A percentile compares a stretch with the other conserved stretches of the same genome.
These are phyloP conservation scores for Emys orbicularis DNA, from an alignment of 2,797 vertebrate species.

Conservation along the genomic window DNA sequence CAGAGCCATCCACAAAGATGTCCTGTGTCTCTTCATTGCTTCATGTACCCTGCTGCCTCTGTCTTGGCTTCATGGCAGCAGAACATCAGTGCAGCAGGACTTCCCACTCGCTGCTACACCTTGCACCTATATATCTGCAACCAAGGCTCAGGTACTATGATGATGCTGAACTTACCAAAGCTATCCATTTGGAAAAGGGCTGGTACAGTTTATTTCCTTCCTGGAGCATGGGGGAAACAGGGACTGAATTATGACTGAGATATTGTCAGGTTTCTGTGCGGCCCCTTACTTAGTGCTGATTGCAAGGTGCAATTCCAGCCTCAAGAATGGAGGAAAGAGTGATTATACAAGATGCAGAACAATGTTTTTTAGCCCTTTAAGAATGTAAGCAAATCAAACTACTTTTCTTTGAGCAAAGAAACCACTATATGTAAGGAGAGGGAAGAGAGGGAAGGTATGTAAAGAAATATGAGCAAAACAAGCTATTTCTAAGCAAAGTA, in stretches of 20 bases:
- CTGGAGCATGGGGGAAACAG: not conserved
- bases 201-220: not conserved
- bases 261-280: not conserved
- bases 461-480: not conserved
- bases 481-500: not conserved
- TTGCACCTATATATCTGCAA: not conserved
- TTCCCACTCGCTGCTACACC: not conserved
- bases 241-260: not conserved
- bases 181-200: not conserved
- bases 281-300: not conserved
- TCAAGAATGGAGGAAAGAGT: not conserved
- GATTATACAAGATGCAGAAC: not conserved
- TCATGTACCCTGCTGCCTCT: not conserved
- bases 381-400: not conserved
- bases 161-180: not conserved
- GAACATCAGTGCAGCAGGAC: not conserved
- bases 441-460: not conserved
- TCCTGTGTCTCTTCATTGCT: not conserved
- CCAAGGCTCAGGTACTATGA: not conserved
- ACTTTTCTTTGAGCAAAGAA: not conserved
- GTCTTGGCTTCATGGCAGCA: not conserved
- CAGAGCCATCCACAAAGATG: not conserved
- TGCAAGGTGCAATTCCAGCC: not conserved
- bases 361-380: not conserved
- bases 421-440: not conserved